Evolutionary conservation across 2,113 vertebrate species (phyloP), one percentile per base, ranked within the genome.

Genomic region (Climacteris rufus): DNA sequence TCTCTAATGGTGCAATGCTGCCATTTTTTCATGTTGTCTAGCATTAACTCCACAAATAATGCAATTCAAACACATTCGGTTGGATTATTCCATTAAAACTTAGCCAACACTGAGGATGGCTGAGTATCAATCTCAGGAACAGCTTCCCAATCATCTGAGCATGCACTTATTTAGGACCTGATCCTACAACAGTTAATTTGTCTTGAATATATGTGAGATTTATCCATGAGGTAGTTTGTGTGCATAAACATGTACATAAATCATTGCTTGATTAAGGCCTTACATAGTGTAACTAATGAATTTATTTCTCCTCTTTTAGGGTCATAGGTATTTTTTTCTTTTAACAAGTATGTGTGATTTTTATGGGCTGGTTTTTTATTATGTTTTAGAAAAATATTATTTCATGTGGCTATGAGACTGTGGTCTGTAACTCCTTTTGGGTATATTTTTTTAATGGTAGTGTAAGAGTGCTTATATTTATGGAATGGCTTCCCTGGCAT

Each of bases 11-110:
- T 56, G 87, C 71, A 74, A n/a, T 52, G n/a, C 68, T 94, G 56
- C 75, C 78, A 75, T 93, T 93, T 90, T 94, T 93, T 94, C 68
- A 45, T 64, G 79, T 90, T 93, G 35, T 81, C 59, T 93, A 64
- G 60, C 68, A 68, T 83, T 92, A 88, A 90, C 60, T 94, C 76
- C 75, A 80, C 60, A 86, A 83, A 78, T 95, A 96, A 74, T 92
- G 64, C 64, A 69, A 90, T 81, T 83, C 83, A 83, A 77, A 94
- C 54, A 60, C 68, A 59, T 66, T 93, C 39, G 1, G 37, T 63
- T 85, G 66, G 68, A 90, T 88, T 95, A 86, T 81, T 95, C 88
- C 86, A 87, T 96, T 96, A 93, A 92, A 95, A 64, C 42, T 77
- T 87, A 78, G 79, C 44, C 90, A 81, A 19, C 68, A 75, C 39